Conservation (phyloP, 2,888 invertebrate species). For the Agonum fuliginosum region DNA sequence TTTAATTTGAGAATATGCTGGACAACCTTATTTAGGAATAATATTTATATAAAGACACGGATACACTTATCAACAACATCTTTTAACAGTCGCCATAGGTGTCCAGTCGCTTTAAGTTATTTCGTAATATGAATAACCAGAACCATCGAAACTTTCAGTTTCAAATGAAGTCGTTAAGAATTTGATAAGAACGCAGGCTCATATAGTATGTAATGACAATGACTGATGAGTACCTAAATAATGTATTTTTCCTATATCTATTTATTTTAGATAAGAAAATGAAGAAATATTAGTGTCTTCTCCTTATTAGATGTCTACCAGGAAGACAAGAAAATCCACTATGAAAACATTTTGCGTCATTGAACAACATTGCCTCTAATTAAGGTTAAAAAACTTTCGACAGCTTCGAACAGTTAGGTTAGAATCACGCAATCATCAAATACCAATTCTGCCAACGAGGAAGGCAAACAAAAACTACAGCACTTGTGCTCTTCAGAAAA, state of each 20-base stretch:
- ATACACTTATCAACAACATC: too few relatives aligned
- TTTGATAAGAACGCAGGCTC: too few relatives aligned
- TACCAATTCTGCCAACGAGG: constrained; percentile 5
- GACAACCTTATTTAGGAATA: too few relatives aligned
- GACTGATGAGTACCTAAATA: too few relatives aligned
- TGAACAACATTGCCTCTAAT: constrained; percentile 18
- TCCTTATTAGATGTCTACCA: constrained; percentile 10
- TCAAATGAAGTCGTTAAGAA: too few relatives aligned
- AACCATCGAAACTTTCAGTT: too few relatives aligned
- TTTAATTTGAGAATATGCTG: too few relatives aligned
- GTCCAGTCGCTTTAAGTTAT: too few relatives aligned
- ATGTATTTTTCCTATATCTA: neutral
- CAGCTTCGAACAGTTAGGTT: neutral
- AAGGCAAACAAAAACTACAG: constrained; percentile 17
- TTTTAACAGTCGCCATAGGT: too few relatives aligned
- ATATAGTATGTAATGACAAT: too few relatives aligned
- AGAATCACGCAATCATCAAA: constrained; percentile 32
- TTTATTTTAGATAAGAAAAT: neutral
- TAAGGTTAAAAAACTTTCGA: constrained; percentile 40
- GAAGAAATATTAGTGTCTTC: neutral
- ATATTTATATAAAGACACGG: too few relatives aligned
- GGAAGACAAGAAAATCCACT: constrained; percentile 11
- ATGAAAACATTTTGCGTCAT: constrained; percentile 36
- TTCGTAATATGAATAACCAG: too few relatives aligned
- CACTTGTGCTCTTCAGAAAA: neutral